Evolutionary conservation across 2,888 invertebrate species (phyloP).

Genomic region (Torymus auratus): DNA sequence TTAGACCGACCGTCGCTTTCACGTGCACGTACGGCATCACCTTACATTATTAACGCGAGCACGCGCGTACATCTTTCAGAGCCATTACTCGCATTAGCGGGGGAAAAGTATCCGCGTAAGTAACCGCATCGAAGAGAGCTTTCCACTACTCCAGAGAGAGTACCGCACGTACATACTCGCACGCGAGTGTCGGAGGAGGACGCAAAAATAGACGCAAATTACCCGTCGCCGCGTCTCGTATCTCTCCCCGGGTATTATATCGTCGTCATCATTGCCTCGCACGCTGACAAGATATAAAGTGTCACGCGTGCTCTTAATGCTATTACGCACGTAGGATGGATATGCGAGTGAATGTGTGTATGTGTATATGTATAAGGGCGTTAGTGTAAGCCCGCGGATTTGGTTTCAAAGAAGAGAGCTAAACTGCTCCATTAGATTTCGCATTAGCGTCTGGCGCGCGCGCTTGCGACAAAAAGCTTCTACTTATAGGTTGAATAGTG

Average conservation of each 20-base stretch:
- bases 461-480: not conserved
- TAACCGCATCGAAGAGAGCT: no score
- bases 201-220: conserved; percentile 25
- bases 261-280: no score
- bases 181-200: not conserved
- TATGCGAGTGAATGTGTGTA: not conserved
- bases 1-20: not conserved
- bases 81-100: conserved; percentile 3
- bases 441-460: not conserved
- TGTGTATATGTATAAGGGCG: no score
- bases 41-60: not conserved
- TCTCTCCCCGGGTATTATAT: no score
- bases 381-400: conserved; percentile 22
- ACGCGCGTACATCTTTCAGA: not conserved
- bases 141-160: no score
- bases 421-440: conserved; percentile 24
- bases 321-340: not conserved
- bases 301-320: not conserved
- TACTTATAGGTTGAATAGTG: no score
- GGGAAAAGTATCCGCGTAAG: not conserved
- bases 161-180: no score
- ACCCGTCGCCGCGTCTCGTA: not conserved
- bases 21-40: not conserved
- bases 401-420: conserved; percentile 29
- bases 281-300: not conserved